Base-by-base conservation (phyloP, 2,888 invertebrate species). In the Cephus sareptanus region DNA sequence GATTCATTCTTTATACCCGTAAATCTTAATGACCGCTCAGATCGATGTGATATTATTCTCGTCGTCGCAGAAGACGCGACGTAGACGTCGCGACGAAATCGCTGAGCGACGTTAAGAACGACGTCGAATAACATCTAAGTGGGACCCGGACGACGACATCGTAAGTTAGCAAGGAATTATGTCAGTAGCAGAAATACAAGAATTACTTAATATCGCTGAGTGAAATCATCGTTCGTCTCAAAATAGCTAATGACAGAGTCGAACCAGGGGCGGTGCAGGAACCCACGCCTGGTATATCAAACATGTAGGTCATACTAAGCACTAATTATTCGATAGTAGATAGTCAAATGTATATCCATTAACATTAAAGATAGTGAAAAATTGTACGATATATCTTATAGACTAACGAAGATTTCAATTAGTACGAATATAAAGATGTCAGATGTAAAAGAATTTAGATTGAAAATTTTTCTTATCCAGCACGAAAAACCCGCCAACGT, bases 171-270 rank as follows among this genome's bases (percentile, higher is more conserved):
- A 9, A 23, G 40, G 40, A 79, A 81, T 83, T 81, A 83, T 84
- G 81, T 82, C 81, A 77, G 76, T 30, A 23, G 78, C 74, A 71
- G 68, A 77, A 34, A 23, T 69, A 34, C 33, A 77, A 40, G 69
- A 85, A 81, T 83, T 83, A 83, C 77, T 85, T 81, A 80, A 85
- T 79, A 40, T 77, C 80, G 74, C 68, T 11, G 69, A 33, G 81
- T 85, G 85, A 85, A 83, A 79, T 85, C 84, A 85, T 79, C 78
- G 40, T 56, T 69, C 34, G 31, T 74, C 82, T 83, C 82, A 77
- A 84, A 85, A 86, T 86, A 86, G 76, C 69, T 34, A 82, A 77
- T 86, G 86, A 85, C 84, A 81, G 69, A 77, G n/a, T 71, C 40
- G 71, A 71, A 34, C 12, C 31, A 34, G 71, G 31, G 71, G 71